These are phyloP conservation scores for Cyanoderma ruficeps DNA, from an alignment of 2,113 vertebrate genomes.

Conservation along the genomic window DNA sequence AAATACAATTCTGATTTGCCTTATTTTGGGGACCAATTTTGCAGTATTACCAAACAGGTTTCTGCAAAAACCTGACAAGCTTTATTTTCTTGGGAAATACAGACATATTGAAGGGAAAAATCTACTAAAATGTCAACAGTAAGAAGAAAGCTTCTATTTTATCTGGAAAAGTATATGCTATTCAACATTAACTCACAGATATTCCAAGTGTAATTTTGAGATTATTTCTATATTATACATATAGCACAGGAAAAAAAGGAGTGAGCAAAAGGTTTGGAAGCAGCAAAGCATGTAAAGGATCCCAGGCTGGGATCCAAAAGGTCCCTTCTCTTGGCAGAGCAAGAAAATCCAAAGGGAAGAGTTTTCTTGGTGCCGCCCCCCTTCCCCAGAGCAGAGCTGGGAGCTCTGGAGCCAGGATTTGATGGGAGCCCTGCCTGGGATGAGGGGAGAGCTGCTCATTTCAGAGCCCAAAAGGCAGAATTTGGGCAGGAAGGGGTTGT, in stretches of 20 bases:
- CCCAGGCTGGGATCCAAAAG: neutral
- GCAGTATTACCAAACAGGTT: neutral
- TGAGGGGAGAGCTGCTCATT: neutral
- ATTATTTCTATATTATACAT: neutral
- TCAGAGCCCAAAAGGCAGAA: neutral
- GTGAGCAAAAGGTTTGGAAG: neutral
- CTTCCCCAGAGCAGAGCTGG: neutral
- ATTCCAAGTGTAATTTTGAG: neutral
- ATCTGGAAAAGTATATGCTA: neutral
- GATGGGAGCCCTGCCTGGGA: neutral
- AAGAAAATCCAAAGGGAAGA: neutral
- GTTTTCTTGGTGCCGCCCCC: too few species aligned
- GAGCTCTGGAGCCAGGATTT: accelerated
- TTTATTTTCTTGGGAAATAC: neutral
- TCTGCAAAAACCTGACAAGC: neutral
- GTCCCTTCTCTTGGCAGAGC: neutral
- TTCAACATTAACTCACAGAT: neutral
- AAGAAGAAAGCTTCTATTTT: neutral
- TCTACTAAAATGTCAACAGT: neutral
- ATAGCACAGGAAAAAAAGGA: accelerated
- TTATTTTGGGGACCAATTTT: neutral
- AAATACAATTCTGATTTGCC: neutral
- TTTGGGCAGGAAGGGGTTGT: neutral
- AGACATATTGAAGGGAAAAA: neutral
- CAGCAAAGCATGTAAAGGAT: neutral